Evolutionary conservation across 2,888 invertebrate genomes (phyloP).

Genomic region (Hydriomena furcata): DNA sequence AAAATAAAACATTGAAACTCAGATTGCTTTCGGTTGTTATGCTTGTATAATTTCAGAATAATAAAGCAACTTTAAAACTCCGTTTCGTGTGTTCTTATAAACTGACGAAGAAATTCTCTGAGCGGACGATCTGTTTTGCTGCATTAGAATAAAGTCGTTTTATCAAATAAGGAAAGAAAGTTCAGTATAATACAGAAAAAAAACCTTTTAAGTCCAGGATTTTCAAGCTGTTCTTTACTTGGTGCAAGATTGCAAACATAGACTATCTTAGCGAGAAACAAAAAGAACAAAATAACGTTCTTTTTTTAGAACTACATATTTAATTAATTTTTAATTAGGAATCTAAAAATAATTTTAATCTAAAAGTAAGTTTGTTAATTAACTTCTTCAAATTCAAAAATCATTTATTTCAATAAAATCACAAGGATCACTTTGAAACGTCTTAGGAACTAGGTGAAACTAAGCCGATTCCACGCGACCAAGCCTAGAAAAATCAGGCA

Average conservation of each 20-base stretch:
- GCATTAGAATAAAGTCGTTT: constrained; percentile 16
- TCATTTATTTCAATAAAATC: too few species aligned
- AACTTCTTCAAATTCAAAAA: too few species aligned
- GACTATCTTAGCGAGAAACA: not conserved
- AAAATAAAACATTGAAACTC: constrained; percentile 37
- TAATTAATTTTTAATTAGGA: too few species aligned
- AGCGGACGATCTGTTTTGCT: constrained; percentile 25
- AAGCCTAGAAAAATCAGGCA: too few species aligned
- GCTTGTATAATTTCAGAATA: constrained; percentile 36
- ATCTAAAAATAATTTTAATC: too few species aligned
- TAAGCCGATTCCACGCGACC: too few species aligned
- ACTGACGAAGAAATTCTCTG: constrained; percentile 19
- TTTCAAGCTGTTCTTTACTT: constrained; percentile 1
- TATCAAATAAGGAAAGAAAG: constrained; percentile 19
- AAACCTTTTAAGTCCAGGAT: constrained; percentile 1
- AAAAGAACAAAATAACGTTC: too few species aligned
- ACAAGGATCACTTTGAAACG: too few species aligned
- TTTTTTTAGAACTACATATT: not conserved
- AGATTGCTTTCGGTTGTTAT: constrained; percentile 36
- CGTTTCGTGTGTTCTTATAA: constrained; percentile 29
- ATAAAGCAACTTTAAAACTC: constrained; percentile 34
- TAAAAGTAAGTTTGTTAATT: too few species aligned
- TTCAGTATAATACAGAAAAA: constrained; percentile 5
- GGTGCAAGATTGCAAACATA: constrained; percentile 2
- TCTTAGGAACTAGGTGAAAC: too few species aligned